Evolutionary conservation across 2,797 vertebrate genomes (phyloP), one percentile per base, ranked within the genome.

Genomic region (Rhyacichthys aspro): DNA sequence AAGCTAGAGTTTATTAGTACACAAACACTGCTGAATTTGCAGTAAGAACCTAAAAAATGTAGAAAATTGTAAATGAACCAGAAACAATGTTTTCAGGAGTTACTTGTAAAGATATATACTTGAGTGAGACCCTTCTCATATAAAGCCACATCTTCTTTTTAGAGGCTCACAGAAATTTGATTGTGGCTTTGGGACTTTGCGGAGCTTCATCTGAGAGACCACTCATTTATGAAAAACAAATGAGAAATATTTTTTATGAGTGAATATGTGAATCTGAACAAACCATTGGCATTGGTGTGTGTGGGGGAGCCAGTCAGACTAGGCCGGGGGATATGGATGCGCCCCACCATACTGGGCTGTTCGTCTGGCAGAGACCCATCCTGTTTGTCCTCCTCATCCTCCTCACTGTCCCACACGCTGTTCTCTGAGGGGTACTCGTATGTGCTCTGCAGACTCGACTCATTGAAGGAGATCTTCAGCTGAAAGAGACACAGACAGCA

Each of bases 391-490:
- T 91, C 86, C 3, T 91, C 93, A 0, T 92, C 92, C 1, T 93
- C 94, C 3, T 92, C 94, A 10, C 94, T 94, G 80, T 94, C 95
- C 79, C 85, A 94, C 65, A 87, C 73, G 0, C 94, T 96, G 90
- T 78, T 94, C 87, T 99, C 97, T 0, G 96, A 95, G 0, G 97
- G 97, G 67, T 98, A 98, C 82, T 98, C 97, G 3, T 95, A 98
- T 1, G 95, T 98, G 3, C 95, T 98, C 43, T 96, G 93, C 71
- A 98, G 88, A 60, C 92, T 95, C 1, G 92, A 89, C 90, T 99
- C 97, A 0, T 96, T 98, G 89, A 99, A 99, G 14, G 97, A 98
- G 87, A 99, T 99, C 85, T 95, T 96, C 84, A 98, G 93, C 96
- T 99, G 86, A 11, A 57, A 63, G 38, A 49, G 11, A 53, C 9